Base-by-base conservation (phyloP, 2,888 invertebrate genomes). In the Synanthedon myopaeformis region DNA sequence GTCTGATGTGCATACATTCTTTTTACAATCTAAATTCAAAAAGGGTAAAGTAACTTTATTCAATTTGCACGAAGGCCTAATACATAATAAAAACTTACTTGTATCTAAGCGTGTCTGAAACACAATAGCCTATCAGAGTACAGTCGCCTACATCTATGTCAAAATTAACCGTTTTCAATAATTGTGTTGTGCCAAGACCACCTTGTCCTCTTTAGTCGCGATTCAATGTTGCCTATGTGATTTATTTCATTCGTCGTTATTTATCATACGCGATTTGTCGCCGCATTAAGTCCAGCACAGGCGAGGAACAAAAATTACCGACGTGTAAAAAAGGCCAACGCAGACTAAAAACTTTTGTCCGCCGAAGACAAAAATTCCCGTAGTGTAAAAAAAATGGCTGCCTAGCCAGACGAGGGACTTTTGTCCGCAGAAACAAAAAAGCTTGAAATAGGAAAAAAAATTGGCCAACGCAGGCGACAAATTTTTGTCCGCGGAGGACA, bases 81-180 rank as follows among this genome's bases (percentile, higher is more conserved):
- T 57, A 56, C 53, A 58, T 57, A 57, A 63, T 66, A 58, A 62
- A 62, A 60, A 63, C 61, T 53, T 60, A 63, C 61, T 52, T 60
- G 55, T 53, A 45, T 6, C 23, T 12, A 59, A 62, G 57, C 56
- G 55, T 57, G 57, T 58, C 54, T 41, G n/a, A 17, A 57, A 65
- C 58, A 74, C 76, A 77, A 77, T 76, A 64, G 72, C 68, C 74
- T 64, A 76, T 76, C 76, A 71, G 56, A 65, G 28, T 48, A 51
- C 53, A 50, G 49, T 59, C 58, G 61, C 59, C 62, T 57, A 60
- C 61, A 58, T 60, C 52, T 54, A 41, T 54, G 57, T 55, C 56
- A 57, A 57, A 57, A 54, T 53, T 56, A 52, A 69, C 63, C 64
- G 65, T 64, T 67, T 71, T 64, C 62, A 69, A 71, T 67, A 62